Conservation (phyloP, 2,888 invertebrate species). For the Leucoma salicis region DNA sequence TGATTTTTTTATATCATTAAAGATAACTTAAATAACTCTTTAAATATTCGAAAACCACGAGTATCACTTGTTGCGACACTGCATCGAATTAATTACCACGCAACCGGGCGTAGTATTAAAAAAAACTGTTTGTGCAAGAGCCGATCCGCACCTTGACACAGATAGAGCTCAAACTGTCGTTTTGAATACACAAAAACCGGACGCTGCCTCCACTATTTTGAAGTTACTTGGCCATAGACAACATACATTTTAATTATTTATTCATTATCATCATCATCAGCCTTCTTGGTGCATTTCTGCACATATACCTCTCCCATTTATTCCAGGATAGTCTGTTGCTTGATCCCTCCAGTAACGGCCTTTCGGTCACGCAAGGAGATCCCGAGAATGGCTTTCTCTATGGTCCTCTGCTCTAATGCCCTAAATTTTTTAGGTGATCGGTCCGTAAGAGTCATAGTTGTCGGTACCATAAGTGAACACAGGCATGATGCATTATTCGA, state of each 20-base stretch:
- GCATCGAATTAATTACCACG: slow-evolving; percentile 81
- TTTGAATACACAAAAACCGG: slow-evolving; percentile 82
- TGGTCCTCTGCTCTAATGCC: no score
- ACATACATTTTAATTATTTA: slow-evolving; percentile 3
- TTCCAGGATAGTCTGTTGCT: no score
- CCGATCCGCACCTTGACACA: slow-evolving; percentile 81
- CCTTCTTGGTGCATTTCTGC: no score
- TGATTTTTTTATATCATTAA: neutral
- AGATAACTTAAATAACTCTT: slow-evolving; percentile 28
- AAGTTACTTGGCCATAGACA: slow-evolving; percentile 33
- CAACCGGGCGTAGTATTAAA: slow-evolving; percentile 78
- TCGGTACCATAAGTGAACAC: no score
- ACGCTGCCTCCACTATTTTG: slow-evolving; percentile 70
- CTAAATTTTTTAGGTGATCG: no score
- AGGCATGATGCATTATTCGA: no score
- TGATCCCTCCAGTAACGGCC: no score
- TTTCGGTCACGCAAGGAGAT: no score
- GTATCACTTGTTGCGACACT: slow-evolving; percentile 75
- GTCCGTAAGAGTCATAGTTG: no score
- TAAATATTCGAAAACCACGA: slow-evolving; percentile 62
- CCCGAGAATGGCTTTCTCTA: no score
- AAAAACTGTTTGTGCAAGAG: slow-evolving; percentile 76
- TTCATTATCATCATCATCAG: no score
- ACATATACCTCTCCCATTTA: no score
- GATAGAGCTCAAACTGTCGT: slow-evolving; percentile 77